Evolutionary conservation across 1,140 invertebrate genomes (phyloP).

Genomic region (Adoxophyes honmai): DNA sequence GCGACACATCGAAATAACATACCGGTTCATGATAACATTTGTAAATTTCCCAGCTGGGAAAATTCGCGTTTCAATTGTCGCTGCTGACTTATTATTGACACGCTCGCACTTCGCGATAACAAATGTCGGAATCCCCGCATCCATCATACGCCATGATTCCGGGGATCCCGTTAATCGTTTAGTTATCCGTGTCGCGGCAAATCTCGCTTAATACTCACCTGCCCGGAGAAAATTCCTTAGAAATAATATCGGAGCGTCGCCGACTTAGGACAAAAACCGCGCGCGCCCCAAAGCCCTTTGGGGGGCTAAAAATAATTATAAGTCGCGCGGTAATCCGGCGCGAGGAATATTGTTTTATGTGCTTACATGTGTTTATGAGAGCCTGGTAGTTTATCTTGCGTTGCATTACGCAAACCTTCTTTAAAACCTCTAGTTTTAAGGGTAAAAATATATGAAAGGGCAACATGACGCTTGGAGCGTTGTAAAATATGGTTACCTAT

Average conservation of each 20-base stretch:
- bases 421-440: too few relatives aligned
- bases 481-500: too few relatives aligned
- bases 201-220: slow-evolving; percentile 33
- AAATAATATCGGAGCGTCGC: slow-evolving; percentile 66
- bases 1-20: not conserved
- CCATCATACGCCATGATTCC: not conserved
- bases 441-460: too few relatives aligned
- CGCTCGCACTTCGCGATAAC: not conserved
- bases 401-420: too few relatives aligned
- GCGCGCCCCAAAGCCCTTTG: slow-evolving; percentile 60
- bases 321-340: slow-evolving; percentile 48
- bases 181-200: slow-evolving; percentile 39
- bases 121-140: slow-evolving; percentile 3
- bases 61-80: not conserved
- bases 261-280: slow-evolving; percentile 53
- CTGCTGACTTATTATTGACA: not conserved
- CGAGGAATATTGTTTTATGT: slow-evolving; percentile 10
- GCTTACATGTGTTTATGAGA: not conserved
- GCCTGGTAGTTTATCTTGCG: not conserved
- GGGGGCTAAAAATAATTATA: slow-evolving; percentile 72
- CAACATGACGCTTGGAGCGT: too few relatives aligned
- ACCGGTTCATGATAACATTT: not conserved
- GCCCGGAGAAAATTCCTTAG: slow-evolving; percentile 42
- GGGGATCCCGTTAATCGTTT: slow-evolving; percentile 45
- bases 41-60: not conserved